phyloP scores from a whole-genome alignment of 2,888 invertebrate species.

The Sceliomorpha sp. region DNA sequence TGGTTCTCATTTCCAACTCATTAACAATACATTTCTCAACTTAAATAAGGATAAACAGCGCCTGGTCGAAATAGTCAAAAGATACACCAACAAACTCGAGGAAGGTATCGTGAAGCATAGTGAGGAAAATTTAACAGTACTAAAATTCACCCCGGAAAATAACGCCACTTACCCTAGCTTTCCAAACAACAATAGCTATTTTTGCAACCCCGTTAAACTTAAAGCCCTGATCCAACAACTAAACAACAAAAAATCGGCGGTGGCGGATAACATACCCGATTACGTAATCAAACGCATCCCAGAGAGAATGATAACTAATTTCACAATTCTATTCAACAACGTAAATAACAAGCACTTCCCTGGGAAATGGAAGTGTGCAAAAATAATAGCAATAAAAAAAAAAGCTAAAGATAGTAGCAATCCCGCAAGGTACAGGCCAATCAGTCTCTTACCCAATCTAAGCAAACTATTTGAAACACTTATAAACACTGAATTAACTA shows the following conservation, averaged over 20 bases:
- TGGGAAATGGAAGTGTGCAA: constrained; percentile 51
- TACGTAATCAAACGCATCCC: constrained; percentile 18
- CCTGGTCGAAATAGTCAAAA: too few relatives aligned
- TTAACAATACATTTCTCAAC: too few relatives aligned
- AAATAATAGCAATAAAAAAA: constrained; percentile 52
- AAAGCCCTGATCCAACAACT: not conserved
- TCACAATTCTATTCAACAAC: constrained; percentile 37
- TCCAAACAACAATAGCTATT: not conserved
- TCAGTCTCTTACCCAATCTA: constrained; percentile 57
- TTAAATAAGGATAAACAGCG: too few relatives aligned
- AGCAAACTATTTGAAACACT: constrained; percentile 59
- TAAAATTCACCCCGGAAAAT: constrained; percentile 10
- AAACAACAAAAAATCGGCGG: constrained; percentile 38
- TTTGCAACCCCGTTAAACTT: not conserved
- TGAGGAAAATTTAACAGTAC: too few relatives aligned
- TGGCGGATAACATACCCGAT: constrained; percentile 26
- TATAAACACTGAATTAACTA: constrained; percentile 26
- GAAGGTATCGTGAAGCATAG: too few relatives aligned
- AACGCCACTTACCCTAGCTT: constrained; percentile 8
- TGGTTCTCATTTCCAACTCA: constrained; percentile 1
- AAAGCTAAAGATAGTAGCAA: constrained; percentile 14
- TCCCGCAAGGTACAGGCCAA: constrained; percentile 56
- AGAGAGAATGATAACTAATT: not conserved
- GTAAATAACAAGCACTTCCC: constrained; percentile 64
- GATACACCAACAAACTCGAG: too few relatives aligned